Base-by-base conservation (phyloP, 2,113 vertebrate genomes). In the Forbesichthys agassizii region DNA sequence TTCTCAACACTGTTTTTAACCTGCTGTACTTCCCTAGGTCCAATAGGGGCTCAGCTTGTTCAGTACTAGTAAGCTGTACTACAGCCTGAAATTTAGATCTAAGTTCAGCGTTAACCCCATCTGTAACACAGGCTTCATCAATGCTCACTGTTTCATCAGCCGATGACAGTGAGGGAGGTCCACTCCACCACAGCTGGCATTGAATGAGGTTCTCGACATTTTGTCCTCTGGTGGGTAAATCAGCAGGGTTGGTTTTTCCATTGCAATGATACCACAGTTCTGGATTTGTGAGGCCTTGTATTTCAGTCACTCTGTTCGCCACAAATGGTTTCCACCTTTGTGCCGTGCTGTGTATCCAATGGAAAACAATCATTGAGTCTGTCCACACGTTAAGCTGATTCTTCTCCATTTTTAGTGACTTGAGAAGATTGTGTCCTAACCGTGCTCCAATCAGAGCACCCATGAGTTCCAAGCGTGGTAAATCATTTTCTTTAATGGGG, bases 331-430 rank as follows among this genome's bases (percentile, higher is more conserved):
- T 71, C 61, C 61, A 80, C 2, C 48, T 71, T 0, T 65, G 16
- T 5, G 53, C 48, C 12, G 73, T 66, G 58, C 67, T 74, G 0
- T 47, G 5, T 1, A 80, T 77, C 73, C 68, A 82, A 5, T 61
- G 61, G 33, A 81, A 18, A 4, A 63, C 56, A 11, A 80, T 77
- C 79, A 85, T 74, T 33, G 79, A 79, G 33, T 83, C 66, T 65
- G 77, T 75, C 74, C 77, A 83, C 9, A 68, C 36, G 4, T n/a
- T 9, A 8, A 82, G 16, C 48, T 74, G 69, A 9, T 46, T 70
- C 16, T 4, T 33, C 33, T 66, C 53, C 14, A 77, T 57, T 1
- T 77, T 60, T 33, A 86, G 61, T 16, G 48, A 16, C 16, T 16
- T 16, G 16, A 16, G 16, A 16, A 16, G 16, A 16, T 16, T 16